Evolutionary conservation across 2,888 invertebrate genomes (phyloP), one percentile per base, ranked within the genome.

Genomic region (Pocota personata): DNA sequence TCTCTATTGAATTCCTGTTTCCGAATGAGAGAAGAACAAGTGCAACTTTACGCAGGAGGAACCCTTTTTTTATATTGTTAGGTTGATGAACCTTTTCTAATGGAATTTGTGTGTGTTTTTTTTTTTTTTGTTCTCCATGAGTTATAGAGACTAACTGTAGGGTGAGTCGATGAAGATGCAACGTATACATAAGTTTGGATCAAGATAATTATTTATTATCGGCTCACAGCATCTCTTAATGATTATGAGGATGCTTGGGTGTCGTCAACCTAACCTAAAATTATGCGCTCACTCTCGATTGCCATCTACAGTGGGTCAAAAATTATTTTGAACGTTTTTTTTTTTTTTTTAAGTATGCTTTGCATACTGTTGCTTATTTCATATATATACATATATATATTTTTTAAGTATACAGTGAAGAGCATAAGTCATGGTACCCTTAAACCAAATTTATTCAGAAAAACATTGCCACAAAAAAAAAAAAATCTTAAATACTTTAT

Each of bases 41-140:
- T 84, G 84, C 64, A 37, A 32, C n/a, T n/a, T n/a, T n/a, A n/a
- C 50, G 35, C 48, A 32, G 46, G 35, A 43, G 55, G 40, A 78
- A 50, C 67, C 78, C 72, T 69, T 79, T 73, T 14, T 27, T 30
- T 19, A 32, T 40, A 48, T 32, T 52, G 46, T 62, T 75, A 37
- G 84, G 84, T 80, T 80, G 84, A 76, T 84, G 84, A 84, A 80
- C 84, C 79, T 73, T 75, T 82, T 84, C 84, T 80, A 84, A 58
- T 84, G 75, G 84, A 84, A 76, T 76, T 71, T n/a, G 16, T 60
- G 30, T 78, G n/a, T n/a, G n/a, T n/a, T n/a, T n/a, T n/a, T n/a
- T n/a, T n/a, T 24, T 24, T 24, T 24, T 4, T 3, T 37, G 46
- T 48, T 24, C 16, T 8, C 21, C 14, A 40, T 40, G 14, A 40